These are phyloP conservation scores for Patiria pectinifera DNA, from an alignment of 53 echinoderm and acorn worm genomes.

Conservation along the genomic window DNA sequence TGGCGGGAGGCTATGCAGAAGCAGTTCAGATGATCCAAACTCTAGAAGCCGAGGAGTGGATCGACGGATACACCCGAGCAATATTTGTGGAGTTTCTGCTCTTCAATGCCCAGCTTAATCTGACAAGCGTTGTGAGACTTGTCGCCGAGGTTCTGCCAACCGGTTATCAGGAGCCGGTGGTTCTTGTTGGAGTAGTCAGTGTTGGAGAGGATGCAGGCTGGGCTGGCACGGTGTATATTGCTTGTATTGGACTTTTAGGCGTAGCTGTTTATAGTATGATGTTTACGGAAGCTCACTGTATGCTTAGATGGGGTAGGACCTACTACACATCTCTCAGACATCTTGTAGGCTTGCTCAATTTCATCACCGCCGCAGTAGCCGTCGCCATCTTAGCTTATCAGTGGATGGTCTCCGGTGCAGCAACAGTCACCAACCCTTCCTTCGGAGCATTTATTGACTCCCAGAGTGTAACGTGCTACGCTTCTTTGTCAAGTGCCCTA, in stretches of 20 bases:
- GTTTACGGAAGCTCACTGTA: conserved; percentile 48
- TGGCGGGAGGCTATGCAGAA: background rate
- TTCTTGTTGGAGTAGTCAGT: conserved; percentile 19
- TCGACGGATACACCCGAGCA: conserved; percentile 77
- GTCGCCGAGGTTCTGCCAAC: conserved; percentile 54
- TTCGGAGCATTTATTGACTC: conserved; percentile 25
- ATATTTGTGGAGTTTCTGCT: conserved; percentile 83
- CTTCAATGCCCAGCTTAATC: conserved; percentile 78
- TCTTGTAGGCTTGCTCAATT: conserved; percentile 40
- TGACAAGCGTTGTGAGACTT: conserved; percentile 66
- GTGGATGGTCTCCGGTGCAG: conserved; percentile 23
- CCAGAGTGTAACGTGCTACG: background rate
- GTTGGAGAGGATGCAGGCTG: background rate
- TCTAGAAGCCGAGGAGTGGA: conserved; percentile 73
- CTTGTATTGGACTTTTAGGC: conserved; percentile 18
- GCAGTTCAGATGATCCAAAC: conserved; percentile 23
- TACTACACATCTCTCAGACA: conserved; percentile 52
- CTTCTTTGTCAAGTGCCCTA: background rate
- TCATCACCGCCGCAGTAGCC: conserved; percentile 9
- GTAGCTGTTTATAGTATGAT: conserved; percentile 40
- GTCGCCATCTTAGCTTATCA: conserved; percentile 24
- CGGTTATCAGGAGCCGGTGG: conserved; percentile 37
- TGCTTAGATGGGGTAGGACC: conserved; percentile 56
- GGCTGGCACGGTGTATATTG: conserved; percentile 1
- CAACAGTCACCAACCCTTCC: conserved; percentile 17